These are phyloP conservation scores for Rhynchonema sp. DNA, from an alignment of 2,888 invertebrate genomes.

Conservation along the genomic window DNA sequence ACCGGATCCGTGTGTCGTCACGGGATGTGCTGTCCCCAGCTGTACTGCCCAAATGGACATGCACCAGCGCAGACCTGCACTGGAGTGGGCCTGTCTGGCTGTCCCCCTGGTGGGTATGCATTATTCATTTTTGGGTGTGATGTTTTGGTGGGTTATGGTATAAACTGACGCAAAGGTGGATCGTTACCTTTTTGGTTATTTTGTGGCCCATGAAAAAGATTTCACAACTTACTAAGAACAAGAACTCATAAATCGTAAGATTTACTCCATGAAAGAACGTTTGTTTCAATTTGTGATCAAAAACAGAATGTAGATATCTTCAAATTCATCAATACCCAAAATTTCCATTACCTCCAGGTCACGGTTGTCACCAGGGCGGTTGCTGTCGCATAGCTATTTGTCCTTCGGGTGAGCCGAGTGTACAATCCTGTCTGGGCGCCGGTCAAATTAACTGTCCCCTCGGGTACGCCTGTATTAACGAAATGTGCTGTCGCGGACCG, in stretches of 20 bases:
- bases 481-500: neutral
- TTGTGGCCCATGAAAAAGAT: no score
- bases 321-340: no score
- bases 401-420: neutral
- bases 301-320: no score
- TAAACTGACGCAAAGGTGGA: no score
- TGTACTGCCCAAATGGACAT: neutral
- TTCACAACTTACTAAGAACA: no score
- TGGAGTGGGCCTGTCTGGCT: neutral
- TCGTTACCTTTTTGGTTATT: no score
- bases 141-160: no score
- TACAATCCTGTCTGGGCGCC: neutral
- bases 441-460: neutral
- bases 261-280: no score
- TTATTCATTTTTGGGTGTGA: no score
- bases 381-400: neutral
- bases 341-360: neutral
- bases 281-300: no score
- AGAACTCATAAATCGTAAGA: no score
- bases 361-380: neutral
- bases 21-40: neutral
- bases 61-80: neutral
- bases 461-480: neutral
- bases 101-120: no score
- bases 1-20: neutral